Evolutionary conservation across 2,888 invertebrate species (phyloP), one percentile per base, ranked within the genome.

Genomic region (Volucella inanis): DNA sequence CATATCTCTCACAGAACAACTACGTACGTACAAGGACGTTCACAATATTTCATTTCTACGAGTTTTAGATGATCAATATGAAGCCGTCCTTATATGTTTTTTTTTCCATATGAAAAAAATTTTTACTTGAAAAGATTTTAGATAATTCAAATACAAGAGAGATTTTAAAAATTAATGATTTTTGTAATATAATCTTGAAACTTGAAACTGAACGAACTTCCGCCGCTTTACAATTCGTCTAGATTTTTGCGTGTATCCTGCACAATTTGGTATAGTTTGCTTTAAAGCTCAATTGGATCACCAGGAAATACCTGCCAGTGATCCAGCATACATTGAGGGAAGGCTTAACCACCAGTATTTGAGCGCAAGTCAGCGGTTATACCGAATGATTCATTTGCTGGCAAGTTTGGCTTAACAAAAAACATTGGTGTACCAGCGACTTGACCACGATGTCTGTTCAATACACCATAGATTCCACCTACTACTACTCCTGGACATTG

Each of bases 251-350:
- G 97, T 89, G 97, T 99, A 76, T 98, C 98, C 95, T 96, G 96
- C 77, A 97, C 97, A 90, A 97, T 96, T 89, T 88, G 92, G 94
- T 93, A 96, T 88, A 97, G 96, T 93, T 96, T 96, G 93, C 94
- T 93, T 89, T 94, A 93, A 18, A 93, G 68, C 89, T 99, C 99
- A 92, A 95, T 93, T 88, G 99, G 98, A 93, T 99, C 98, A 89
- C 99, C 99, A 87, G 98, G 98, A 92, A 99, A 94, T 86, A 98
- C 93, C 93, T 99, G 98, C 99, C 99, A 99, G 93, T 99, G 99
- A 93, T 99, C 99, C 93, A 99, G 99, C 92, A 99, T 99, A 93
- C 99, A 99, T 94, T 99, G 99, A 91, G 99, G 99, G 97, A 99
- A 99, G 89, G 99, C 99, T 93, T 99, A 99, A 52, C 99, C 99